Evolutionary conservation across 1,140 invertebrate genomes (phyloP).

Genomic region (Papilio xuthus): DNA sequence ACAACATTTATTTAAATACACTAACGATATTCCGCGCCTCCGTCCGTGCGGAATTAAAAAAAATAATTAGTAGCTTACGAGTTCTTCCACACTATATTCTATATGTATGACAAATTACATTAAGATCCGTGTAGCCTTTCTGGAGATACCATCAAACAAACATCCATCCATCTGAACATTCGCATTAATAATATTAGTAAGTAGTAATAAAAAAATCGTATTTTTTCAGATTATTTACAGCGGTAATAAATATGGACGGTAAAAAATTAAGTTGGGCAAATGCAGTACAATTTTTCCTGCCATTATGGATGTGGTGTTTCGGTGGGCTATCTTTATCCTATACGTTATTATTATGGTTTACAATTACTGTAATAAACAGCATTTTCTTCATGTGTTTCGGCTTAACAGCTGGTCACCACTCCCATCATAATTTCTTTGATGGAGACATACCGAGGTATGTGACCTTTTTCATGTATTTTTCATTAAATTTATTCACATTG

Average conservation of each 20-base stretch:
- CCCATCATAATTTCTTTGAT: conserved; percentile 91
- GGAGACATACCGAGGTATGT: conserved; percentile 86
- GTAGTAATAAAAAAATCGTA: background rate
- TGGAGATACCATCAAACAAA: no score
- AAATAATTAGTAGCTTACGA: no score
- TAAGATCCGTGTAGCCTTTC: no score
- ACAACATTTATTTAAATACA: conserved; percentile 12
- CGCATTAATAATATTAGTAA: no score
- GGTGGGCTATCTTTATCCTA: conserved; percentile 55
- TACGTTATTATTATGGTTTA: conserved; percentile 82
- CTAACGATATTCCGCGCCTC: no score
- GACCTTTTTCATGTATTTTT: background rate
- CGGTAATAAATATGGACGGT: conserved; percentile 45
- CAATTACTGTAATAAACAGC: conserved; percentile 82
- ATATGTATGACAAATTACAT: no score
- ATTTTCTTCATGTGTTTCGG: conserved; percentile 85
- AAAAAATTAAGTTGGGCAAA: conserved; percentile 54
- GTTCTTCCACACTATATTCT: no score
- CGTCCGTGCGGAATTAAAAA: no score
- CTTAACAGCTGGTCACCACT: conserved; percentile 90
- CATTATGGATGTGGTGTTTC: conserved; percentile 63
- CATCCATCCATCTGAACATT: no score
- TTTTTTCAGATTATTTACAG: conserved; percentile 50
- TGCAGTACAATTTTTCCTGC: conserved; percentile 55
- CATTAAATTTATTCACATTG: no score